Evolutionary conservation across 2,888 invertebrate genomes (phyloP), one percentile per base, ranked within the genome.

Genomic region (Dexiosoma caninum): DNA sequence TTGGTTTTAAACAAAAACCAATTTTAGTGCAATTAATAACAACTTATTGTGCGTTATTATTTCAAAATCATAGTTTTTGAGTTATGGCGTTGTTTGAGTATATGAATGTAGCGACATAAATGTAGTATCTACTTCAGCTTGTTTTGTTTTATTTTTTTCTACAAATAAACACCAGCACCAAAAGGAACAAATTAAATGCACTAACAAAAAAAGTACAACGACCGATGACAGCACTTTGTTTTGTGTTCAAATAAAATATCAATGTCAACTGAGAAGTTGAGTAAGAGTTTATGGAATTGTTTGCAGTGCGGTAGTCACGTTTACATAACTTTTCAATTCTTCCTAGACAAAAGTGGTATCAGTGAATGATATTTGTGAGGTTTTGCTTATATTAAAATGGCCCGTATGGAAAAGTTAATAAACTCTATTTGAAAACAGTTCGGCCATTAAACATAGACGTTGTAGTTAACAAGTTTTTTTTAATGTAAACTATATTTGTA

Each of bases 181-280:
- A 57, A n/a, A 32, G 9, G 12, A 60, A 37, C 16, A 21, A 67
- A 14, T 44, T 42, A 21, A 35, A 27, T 27, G 6, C 4, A 27
- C 4, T 3, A 62, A 49, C 27, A 35, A 49, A 66, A n/a, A 64
- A 32, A 70, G 69, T 77, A 42, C 69, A 81, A 77, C 64, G 81
- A 81, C 81, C 81, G 81, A 77, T 69, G 77, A 77, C 72, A 81
- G 44, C 40, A 51, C 10, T 59, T 71, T 80, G 60, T 80, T 80
- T 71, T 76, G 44, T 72, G 72, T 46, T 55, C 49, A 49, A 69
- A 53, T 40, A 42, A 40, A 23, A 62, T 49, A 77, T 81, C 81
- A 81, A 81, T 81, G 81, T 81, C 81, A 81, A 69, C 42, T 27
- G 40, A 46, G 16, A 40, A 60, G 44, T 71, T 76, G 35, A 72